Base-by-base conservation (phyloP, 2,888 invertebrate genomes). In the Polylopha cassiicola region DNA sequence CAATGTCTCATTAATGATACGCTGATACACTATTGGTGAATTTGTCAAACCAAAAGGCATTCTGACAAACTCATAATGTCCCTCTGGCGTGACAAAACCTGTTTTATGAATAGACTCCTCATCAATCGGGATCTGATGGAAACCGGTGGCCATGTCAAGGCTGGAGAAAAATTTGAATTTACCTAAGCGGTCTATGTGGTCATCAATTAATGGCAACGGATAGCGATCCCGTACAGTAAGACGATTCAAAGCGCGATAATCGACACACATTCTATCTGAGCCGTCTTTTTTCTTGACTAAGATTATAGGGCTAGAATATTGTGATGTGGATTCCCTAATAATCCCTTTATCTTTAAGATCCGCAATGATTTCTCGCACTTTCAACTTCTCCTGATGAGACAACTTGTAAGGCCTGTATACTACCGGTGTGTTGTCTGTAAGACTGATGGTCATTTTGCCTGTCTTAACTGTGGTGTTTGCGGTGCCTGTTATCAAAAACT, bases 281-380 rank as follows among this genome's bases (percentile, higher is more conserved):
- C 50, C 50, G 6, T 47, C 39, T 15, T 41, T 48, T 20, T 54
- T 54, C 14, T 52, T 54, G 4, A 54, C 51, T 5, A 51, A 21
- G 1, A 54, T 20, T 1, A 51, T 41, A 3, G 49, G 49, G 20
- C 53, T 53, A 0, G 47, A 30, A 16, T 41, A 52, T 4, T 42
- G 38, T 1, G 52, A 52, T n/a, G 43, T 18, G 1, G 46, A 48
- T n/a, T 47, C 44, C 1, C 48, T 20, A 30, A 51, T 49, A 3
- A 54, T 47, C 1, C 46, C 44, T 8, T 51, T 51, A 0, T 22
- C 20, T 2, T 43, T 4, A 1, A 53, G 29, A 13, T 51, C 53
- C 0, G 36, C 18, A 13, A 46, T 37, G 4, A 53, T 51, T 15
- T 46, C 44, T 1, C 47, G 22, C 14, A 45, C 47, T n/a, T 23